Percentiles rank a stretch among this genome's conserved stretches.
Evolutionary conservation across 2,113 vertebrate genomes (phyloP).

Genomic region (Notarius quadriscutis): DNA sequence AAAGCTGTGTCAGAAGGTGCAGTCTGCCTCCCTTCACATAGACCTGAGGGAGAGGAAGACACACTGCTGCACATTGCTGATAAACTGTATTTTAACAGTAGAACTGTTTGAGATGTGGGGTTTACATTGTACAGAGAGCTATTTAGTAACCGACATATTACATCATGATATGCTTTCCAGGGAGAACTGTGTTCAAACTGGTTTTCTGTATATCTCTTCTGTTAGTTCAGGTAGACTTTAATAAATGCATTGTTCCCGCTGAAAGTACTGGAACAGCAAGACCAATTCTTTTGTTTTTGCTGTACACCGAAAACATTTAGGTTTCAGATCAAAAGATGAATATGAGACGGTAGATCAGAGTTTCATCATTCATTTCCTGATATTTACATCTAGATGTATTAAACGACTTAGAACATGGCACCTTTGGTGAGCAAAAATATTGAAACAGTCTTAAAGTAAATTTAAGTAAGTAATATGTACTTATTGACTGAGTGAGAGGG

Average conservation of each 20-base stretch:
- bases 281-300: background rate
- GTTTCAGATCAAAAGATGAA: background rate
- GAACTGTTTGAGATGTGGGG: background rate
- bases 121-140: background rate
- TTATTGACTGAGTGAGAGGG: no score
- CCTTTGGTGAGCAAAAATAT: background rate
- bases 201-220: background rate
- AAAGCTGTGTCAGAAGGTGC: conserved; percentile 60
- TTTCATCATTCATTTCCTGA: background rate
- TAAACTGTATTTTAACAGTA: background rate
- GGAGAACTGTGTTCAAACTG: background rate
- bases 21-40: conserved; percentile 39
- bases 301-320: background rate
- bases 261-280: background rate
- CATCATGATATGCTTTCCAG: background rate
- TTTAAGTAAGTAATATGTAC: no score
- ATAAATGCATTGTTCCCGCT: background rate
- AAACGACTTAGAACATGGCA: background rate
- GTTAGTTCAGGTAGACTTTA: background rate
- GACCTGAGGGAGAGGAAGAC: background rate
- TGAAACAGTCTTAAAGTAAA: background rate
- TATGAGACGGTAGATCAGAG: background rate
- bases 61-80: background rate
- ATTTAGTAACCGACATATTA: background rate
- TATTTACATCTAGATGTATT: background rate